Conservation (phyloP, 1,140 invertebrate species). For the Nylanderia fulva region DNA sequence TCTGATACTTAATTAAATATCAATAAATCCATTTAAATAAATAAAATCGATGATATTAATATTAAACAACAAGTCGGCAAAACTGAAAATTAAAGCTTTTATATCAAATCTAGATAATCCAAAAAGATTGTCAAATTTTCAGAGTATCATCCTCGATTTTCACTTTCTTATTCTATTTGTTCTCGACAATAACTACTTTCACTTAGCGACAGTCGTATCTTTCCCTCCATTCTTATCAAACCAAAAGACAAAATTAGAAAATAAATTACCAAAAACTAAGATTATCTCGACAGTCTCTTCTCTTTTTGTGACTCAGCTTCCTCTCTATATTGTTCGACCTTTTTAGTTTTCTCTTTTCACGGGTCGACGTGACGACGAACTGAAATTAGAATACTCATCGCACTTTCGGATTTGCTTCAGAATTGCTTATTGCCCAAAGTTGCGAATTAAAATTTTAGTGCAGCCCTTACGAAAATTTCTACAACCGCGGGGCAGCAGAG, state of each 20-base stretch:
- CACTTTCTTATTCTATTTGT: slow-evolving; percentile 46
- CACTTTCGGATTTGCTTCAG: slow-evolving; percentile 78
- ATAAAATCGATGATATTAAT: neutral
- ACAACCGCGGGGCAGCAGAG: slow-evolving; percentile 3
- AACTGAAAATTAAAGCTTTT: slow-evolving; percentile 64
- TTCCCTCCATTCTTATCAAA: slow-evolving; percentile 11
- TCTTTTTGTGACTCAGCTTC: neutral
- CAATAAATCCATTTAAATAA: neutral
- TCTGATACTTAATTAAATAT: neutral
- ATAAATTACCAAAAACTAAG: slow-evolving; percentile 69
- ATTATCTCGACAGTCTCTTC: neutral
- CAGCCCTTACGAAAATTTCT: slow-evolving; percentile 61
- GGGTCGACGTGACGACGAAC: slow-evolving; percentile 35
- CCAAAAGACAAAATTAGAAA: slow-evolving; percentile 80
- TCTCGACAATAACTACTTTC: slow-evolving; percentile 55
- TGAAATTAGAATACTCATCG: slow-evolving; percentile 81
- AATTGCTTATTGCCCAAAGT: slow-evolving; percentile 81
- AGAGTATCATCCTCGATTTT: slow-evolving; percentile 56
- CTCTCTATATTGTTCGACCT: neutral
- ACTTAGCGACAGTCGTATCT: slow-evolving; percentile 39
- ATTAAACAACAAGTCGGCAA: neutral
- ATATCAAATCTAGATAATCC: slow-evolving; percentile 72
- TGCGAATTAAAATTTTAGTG: slow-evolving; percentile 82
- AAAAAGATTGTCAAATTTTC: slow-evolving; percentile 66
- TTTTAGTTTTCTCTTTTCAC: neutral